Evolutionary conservation across 2,113 vertebrate genomes (phyloP), one percentile per base, ranked within the genome.

Genomic region (Cyanocitta stelleri): DNA sequence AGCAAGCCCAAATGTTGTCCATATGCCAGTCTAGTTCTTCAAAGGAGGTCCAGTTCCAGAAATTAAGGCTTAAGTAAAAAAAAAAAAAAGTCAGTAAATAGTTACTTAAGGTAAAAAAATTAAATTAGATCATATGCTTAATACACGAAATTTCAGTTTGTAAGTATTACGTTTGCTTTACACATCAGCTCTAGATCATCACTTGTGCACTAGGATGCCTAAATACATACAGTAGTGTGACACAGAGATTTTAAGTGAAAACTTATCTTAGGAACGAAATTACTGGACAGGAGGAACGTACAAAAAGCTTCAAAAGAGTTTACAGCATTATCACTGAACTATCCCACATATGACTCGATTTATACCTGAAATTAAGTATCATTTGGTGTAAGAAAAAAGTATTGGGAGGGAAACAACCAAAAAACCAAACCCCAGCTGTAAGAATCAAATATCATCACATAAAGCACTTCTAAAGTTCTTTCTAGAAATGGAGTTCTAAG

Each of bases 401-500:
- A 46, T 8, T 16, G 5, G 2, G 13, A 18, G 3, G 4, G 5
- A 35, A 43, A 41, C 3, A 35, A n/a, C 10, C n/a, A 26, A 26
- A 21, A 67, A 58, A 39, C 1, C 32, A 76, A 84, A 32, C 6
- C 5, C 3, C 17, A 41, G 7, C 14, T 58, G 10, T 30, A 17
- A 56, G 5, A 59, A 16, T 2, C 33, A 67, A 58, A 27, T 23
- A 63, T 5, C 16, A 77, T 3, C 1, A 6, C 18, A 71, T 18
- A 74, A 48, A 78, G 14, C 6, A 43, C 44, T 75, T 81, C 3
- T 10, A 7, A 56, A 69, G 5, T 39, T 87, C 11, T 27, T 66
- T 41, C 21, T 29, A 63, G 43, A 81, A 85, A 71, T 0, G 0
- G 11, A 71, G 10, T 16, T 62, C 9, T 19, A 79, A 6, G 4